Base-by-base conservation (phyloP, 2,113 vertebrate species). In the Desmodus rotundus region DNA sequence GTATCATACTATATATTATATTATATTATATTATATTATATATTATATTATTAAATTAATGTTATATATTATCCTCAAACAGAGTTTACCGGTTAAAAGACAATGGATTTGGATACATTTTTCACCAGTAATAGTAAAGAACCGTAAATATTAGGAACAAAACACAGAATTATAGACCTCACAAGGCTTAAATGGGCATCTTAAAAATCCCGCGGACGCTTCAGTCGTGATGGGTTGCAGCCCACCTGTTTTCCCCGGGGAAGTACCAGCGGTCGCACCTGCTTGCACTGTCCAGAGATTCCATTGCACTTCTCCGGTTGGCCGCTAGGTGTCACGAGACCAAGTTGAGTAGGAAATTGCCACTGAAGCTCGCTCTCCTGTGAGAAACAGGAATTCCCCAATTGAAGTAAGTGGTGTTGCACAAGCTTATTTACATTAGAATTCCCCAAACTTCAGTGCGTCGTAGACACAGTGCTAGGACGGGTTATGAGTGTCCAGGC, bases 251-350 rank as follows among this genome's bases (percentile, higher is more conserved):
- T 76, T 20, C 24, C 13, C 22, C 24, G 16, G 0, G 3, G 5
- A 87, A 68, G 16, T 14, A 10, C 12, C n/a, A 7, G 6, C 1
- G 0, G 91, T 96, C 72, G 88, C 96, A 96, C 97, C 97, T 97
- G 96, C 87, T 81, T 17, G 3, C 52, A 0, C n/a, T 1, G 50
- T 36, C 54, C 33, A 2, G n/a, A 0, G 22, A 63, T 24, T 26
- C 24, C 31, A 13, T 14, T 93, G 96, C 93, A 92, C 52, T 96
- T 93, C 82, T 80, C 38, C 7, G 3, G 0, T 20, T 67, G 76
- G 78, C 97, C 97, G 97, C 97, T 96, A 97, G 97, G 95, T 97
- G 97, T 95, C 97, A 77, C 1, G 38, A 54, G 73, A 78, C 97
- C 76, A 95, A 96, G 45, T 72, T 70, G 54, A 70, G 89, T 85